Percentiles rank a stretch among this genome's conserved stretches.
Evolutionary conservation across 2,113 vertebrate genomes (phyloP).

Genomic region (Nipponia nippon): DNA sequence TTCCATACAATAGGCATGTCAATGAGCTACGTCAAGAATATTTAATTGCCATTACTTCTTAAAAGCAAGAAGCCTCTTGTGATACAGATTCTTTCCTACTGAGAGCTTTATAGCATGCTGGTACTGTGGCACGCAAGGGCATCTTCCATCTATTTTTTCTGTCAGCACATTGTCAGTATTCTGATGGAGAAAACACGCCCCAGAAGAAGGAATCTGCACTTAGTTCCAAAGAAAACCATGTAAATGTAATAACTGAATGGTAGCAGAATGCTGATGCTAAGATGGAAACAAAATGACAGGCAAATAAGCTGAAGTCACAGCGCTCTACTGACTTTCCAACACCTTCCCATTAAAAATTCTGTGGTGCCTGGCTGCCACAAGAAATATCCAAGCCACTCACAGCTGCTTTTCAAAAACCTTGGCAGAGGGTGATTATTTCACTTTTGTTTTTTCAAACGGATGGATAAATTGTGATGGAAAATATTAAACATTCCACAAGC

Average conservation of each 20-base stretch:
- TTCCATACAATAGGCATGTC: neutral
- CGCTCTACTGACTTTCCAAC: neutral
- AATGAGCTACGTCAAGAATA: neutral
- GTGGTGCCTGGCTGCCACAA: neutral
- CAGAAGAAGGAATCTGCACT: neutral
- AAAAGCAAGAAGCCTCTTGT: neutral
- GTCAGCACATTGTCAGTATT: neutral
- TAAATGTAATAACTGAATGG: neutral
- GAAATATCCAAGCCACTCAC: neutral
- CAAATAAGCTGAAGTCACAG: neutral
- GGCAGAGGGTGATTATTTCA: neutral
- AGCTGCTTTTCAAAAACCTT: neutral
- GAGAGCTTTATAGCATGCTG: neutral
- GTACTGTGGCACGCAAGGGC: neutral
- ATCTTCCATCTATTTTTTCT: neutral
- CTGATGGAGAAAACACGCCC: neutral
- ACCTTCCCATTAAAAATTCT: neutral
- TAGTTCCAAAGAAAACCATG: neutral
- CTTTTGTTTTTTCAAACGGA: neutral
- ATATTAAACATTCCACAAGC: slow-evolving; percentile 20
- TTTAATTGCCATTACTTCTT: neutral
- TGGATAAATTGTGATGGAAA: neutral
- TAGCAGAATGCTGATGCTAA: neutral
- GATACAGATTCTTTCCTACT: neutral
- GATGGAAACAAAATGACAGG: neutral